These are phyloP conservation scores for Cataglyphis altisquamis DNA, from an alignment of 2,888 invertebrate species.

Conservation along the genomic window DNA sequence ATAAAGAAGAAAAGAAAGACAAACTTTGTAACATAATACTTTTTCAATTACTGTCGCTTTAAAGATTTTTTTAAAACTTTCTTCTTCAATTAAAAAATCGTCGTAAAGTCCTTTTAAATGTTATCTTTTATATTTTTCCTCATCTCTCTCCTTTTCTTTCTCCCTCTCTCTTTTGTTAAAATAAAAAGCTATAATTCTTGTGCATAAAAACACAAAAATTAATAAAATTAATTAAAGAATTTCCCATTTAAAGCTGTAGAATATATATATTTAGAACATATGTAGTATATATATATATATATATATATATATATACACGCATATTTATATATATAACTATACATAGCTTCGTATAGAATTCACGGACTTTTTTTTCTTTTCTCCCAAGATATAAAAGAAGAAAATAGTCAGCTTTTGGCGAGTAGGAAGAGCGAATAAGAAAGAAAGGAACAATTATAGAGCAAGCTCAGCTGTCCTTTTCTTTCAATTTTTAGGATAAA, in stretches of 20 bases:
- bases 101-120: background rate
- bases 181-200: slow-evolving; percentile 44
- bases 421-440: slow-evolving; percentile 54
- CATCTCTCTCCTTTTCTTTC: background rate
- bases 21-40: background rate
- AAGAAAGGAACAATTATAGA: background rate
- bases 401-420: slow-evolving; percentile 5
- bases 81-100: slow-evolving; percentile 9
- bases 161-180: slow-evolving; percentile 31
- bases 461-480: slow-evolving; percentile 19
- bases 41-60: background rate
- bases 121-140: slow-evolving; percentile 29
- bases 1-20: background rate
- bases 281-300: background rate
- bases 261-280: too few relatives aligned
- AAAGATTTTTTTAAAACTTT: slow-evolving; percentile 30
- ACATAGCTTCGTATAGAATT: background rate
- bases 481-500: slow-evolving; percentile 35
- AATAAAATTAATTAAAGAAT: slow-evolving; percentile 69
- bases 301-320: background rate
- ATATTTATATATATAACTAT: background rate
- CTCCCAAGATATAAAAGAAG: background rate
- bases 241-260: slow-evolving; percentile 35
- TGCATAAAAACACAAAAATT: slow-evolving; percentile 34
- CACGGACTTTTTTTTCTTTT: background rate